Percentiles rank a stretch among this genome's conserved stretches.
These are phyloP conservation scores for Pseudococcus viburni DNA, from an alignment of 2,888 invertebrate genomes.

Conservation along the genomic window DNA sequence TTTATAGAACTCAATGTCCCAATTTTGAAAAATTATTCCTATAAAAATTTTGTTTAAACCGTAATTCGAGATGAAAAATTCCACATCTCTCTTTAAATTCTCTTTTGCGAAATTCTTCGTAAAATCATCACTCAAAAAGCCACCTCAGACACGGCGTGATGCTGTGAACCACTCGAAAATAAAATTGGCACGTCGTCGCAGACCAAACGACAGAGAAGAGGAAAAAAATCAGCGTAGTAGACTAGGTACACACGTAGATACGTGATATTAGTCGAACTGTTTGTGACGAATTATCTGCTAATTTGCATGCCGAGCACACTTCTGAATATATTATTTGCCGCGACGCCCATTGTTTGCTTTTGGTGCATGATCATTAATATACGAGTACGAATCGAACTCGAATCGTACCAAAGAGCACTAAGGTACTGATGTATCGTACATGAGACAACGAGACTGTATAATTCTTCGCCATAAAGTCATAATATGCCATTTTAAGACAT, in stretches of 20 bases:
- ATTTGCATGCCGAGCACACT: slow-evolving; percentile 68
- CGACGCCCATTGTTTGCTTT: slow-evolving; percentile 64
- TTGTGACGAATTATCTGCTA: slow-evolving; percentile 67
- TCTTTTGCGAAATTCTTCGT: too few species aligned
- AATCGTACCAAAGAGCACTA: not conserved
- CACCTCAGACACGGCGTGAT: too few species aligned
- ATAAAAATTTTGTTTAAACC: too few species aligned
- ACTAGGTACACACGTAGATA: slow-evolving; percentile 16
- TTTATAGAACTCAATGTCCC: too few species aligned
- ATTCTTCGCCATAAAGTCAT: not conserved
- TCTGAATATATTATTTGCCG: slow-evolving; percentile 67
- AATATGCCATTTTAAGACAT: not conserved
- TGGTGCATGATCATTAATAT: slow-evolving; percentile 61
- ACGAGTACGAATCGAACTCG: slow-evolving; percentile 42
- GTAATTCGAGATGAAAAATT: too few species aligned
- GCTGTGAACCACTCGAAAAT: too few species aligned
- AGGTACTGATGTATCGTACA: not conserved
- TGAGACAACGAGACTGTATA: not conserved
- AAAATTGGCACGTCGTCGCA: too few species aligned
- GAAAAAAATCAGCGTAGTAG: not conserved
- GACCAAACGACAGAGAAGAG: too few species aligned
- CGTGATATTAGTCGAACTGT: slow-evolving; percentile 63
- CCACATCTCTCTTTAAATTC: too few species aligned
- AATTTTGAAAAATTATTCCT: too few species aligned
- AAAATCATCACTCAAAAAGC: too few species aligned